Evolutionary conservation across 2,888 invertebrate genomes (phyloP).

Genomic region (Acrobasis suavella): DNA sequence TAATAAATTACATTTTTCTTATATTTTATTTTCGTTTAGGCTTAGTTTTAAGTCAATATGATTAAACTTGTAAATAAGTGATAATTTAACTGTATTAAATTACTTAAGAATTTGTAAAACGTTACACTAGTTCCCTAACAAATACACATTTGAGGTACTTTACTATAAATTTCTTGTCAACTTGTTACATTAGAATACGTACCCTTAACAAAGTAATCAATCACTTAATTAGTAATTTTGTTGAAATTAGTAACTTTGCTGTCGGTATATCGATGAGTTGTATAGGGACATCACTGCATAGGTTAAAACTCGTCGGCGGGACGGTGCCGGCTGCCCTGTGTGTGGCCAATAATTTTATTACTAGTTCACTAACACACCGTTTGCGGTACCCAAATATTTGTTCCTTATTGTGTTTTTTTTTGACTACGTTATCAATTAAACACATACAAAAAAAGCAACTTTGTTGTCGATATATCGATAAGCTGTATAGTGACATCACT

Average conservation of each 20-base stretch:
- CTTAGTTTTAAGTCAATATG: no score
- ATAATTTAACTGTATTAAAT: no score
- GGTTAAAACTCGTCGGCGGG: slow-evolving; percentile 74
- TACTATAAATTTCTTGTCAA: no score
- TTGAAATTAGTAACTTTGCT: slow-evolving; percentile 12
- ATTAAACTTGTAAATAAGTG: no score
- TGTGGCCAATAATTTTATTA: slow-evolving; percentile 82
- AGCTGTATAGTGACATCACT: slow-evolving; percentile 45
- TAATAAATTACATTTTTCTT: no score
- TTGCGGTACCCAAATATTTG: slow-evolving; percentile 57
- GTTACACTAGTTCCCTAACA: no score
- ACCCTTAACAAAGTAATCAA: no score
- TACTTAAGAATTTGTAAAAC: no score
- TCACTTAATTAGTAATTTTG: background rate
- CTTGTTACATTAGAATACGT: no score
- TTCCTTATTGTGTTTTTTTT: slow-evolving; percentile 46
- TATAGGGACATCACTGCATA: slow-evolving; percentile 49
- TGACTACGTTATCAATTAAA: background rate
- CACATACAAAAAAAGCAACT: no score
- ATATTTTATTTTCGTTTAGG: no score
- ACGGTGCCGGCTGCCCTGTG: slow-evolving; percentile 75
- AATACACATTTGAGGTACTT: no score
- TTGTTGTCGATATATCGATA: slow-evolving; percentile 28
- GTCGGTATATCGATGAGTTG: slow-evolving; percentile 40
- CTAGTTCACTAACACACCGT: slow-evolving; percentile 76